Conservation (phyloP, 1,140 invertebrate species). For the Atta cephalotes region DNA sequence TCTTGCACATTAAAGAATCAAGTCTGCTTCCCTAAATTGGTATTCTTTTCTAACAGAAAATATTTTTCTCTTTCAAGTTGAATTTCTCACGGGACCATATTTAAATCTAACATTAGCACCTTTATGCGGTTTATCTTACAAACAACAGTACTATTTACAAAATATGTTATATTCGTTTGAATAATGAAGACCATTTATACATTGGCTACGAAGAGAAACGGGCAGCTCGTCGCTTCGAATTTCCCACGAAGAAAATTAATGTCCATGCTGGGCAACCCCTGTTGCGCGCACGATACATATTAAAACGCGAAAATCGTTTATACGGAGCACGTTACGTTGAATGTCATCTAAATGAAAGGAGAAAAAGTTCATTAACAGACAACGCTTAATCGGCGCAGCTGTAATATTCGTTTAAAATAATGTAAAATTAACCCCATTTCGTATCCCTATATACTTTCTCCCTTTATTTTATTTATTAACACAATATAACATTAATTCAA, state of each 20-base stretch:
- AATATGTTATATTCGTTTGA: constrained; percentile 33
- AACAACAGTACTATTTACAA: not conserved
- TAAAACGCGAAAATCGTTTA: constrained; percentile 22
- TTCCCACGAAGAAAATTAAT: constrained; percentile 66
- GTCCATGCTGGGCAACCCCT: constrained; percentile 36
- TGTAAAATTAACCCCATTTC: not conserved
- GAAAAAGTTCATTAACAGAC: not conserved
- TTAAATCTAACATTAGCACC: not conserved
- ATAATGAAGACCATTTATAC: constrained; percentile 33
- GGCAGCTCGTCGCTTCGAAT: constrained; percentile 25
- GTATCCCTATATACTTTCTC: not conserved
- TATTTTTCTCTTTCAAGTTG: constrained; percentile 2
- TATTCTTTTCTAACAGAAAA: not conserved
- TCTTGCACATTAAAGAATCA: not conserved
- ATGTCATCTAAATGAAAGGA: constrained; percentile 4
- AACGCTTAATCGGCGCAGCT: not conserved
- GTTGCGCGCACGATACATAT: constrained; percentile 32
- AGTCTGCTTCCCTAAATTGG: not conserved
- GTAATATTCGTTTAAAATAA: not conserved
- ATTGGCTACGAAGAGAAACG: constrained; percentile 2
- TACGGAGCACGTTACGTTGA: not conserved
- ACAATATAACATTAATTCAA: not conserved
- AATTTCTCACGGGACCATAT: not conserved
- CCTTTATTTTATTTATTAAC: not conserved
- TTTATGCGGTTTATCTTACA: constrained; percentile 9